A percentile compares a stretch with the other conserved stretches of the same genome.
phyloP scores from a whole-genome alignment of 2,888 invertebrate species.

The Abrostola tripartita region DNA sequence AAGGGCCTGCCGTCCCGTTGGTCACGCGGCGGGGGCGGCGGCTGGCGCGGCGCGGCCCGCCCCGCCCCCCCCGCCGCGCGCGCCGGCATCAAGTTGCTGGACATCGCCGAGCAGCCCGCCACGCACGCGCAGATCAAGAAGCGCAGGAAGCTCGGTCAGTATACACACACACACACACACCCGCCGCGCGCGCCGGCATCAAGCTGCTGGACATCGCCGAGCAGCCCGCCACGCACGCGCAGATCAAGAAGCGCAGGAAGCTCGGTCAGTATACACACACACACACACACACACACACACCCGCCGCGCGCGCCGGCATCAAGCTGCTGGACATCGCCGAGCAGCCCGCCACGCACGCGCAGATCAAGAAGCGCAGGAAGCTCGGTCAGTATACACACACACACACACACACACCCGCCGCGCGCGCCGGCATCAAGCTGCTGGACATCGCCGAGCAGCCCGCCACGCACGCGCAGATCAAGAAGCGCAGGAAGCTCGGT shows the following conservation, averaged over 20 bases:
- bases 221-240: constrained; percentile 92
- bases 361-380: constrained; percentile 95
- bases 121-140: constrained; percentile 92
- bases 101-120: constrained; percentile 97
- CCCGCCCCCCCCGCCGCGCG: constrained; percentile 94
- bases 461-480: constrained; percentile 91
- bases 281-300: too few relatives aligned
- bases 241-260: constrained; percentile 95
- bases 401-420: too few relatives aligned
- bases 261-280: constrained; percentile 87
- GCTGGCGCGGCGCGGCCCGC: constrained; percentile 87
- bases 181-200: constrained; percentile 96
- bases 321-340: constrained; percentile 98
- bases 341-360: constrained; percentile 92
- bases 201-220: constrained; percentile 98
- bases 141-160: constrained; percentile 92
- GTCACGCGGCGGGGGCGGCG: constrained; percentile 71
- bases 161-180: not conserved
- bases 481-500: constrained; percentile 95
- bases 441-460: constrained; percentile 98
- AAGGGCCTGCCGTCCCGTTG: constrained; percentile 96
- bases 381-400: constrained; percentile 86
- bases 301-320: constrained; percentile 97
- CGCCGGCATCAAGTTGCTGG: constrained; percentile 97
- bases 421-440: constrained; percentile 97